Evolutionary conservation across 1,140 invertebrate genomes (phyloP), one percentile per base, ranked within the genome.

Genomic region (Apis florea): DNA sequence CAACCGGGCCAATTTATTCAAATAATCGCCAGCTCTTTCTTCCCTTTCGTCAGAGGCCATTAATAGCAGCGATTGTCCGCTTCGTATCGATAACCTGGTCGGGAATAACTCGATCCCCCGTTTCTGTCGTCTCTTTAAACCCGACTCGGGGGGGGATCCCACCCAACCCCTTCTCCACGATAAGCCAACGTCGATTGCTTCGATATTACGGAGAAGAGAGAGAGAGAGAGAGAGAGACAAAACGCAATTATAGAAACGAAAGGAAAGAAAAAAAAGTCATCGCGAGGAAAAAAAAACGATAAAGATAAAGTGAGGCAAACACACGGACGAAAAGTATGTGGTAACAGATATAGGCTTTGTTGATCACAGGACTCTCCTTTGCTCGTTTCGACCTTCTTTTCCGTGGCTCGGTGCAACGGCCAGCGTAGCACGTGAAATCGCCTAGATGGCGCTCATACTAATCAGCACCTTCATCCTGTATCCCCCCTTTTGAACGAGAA

Each of bases 351-450:
- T 59, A 13, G 6, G 73, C 49, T 69, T 82, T 69, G 80, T 77
- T 58, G 80, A 73, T 82, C 74, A 77, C 67, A 77, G 80, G 80
- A 64, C 31, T 70, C 74, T 68, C 74, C 82, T 79, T 59, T 31
- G 66, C 31, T 71, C 69, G 77, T 83, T 83, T 79, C 76, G 82
- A 83, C 82, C 82, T 83, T 83, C 82, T 72, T 83, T 83, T 68
- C 63, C 75, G 53, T 31, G 61, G 58, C 64, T 54, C 80, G 82
- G 82, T 83, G 82, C 82, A 83, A 83, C 68, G 82, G 76, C 81
- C 81, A 83, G 59, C 56, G 31, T 40, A 40, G 49, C 31, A 54
- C 69, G 49, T 70, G 40, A 79, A 47, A 79, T 64, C 76, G 49
- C 51, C n/a, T 73, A 83, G 82, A 71, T 83, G 82, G 82, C 82